Base-by-base conservation (phyloP, 2,113 vertebrate species). In the Willisornis vidua region DNA sequence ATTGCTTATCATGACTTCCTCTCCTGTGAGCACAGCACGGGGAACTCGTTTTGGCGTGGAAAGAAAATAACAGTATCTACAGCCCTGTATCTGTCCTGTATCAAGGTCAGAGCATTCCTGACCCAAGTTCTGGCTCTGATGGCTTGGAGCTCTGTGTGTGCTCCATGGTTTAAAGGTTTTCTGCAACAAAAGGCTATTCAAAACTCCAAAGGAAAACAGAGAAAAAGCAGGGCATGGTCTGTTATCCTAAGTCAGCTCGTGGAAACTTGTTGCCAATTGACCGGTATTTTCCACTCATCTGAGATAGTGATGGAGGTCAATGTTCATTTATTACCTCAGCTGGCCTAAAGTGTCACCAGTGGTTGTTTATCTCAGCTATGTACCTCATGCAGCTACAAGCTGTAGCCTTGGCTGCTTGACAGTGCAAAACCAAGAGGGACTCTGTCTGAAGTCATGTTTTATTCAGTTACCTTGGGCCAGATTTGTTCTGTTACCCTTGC, bases 61-160 rank as follows among this genome's bases (percentile, higher is more conserved):
- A 85, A 88, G 76, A 85, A 62, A 67, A 45, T 14, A 45, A 49
- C 11, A 49, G 39, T 35, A 89, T 94, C 93, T 85, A 4, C 59
- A 87, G 87, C 87, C 3, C 71, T 5, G 5, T 95, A 85, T 96
- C 89, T 87, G 75, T 70, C 84, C 79, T 92, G 9, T 93, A 81
- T 95, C 92, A 71, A 96, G 90, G 95, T 96, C 89, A 94, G 85
- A 96, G 90, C 86, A 72, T 71, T 97, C 92, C 85, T 93, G 87
- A 95, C 94, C 88, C 26, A 8, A 16, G 66, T 51, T 65, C 65
- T 93, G 93, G 52, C 92, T 94, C 9, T 19, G 46, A 16, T 62
- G 54, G 43, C 46, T 73, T 67, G 45, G 49, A 66, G 41, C n/a
- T 87, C 37, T 90, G 37, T 28, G 51, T 45, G 28, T 7, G 14